These are phyloP conservation scores for Ridgeia piscesae DNA, from an alignment of 1,140 invertebrate genomes.

Conservation along the genomic window DNA sequence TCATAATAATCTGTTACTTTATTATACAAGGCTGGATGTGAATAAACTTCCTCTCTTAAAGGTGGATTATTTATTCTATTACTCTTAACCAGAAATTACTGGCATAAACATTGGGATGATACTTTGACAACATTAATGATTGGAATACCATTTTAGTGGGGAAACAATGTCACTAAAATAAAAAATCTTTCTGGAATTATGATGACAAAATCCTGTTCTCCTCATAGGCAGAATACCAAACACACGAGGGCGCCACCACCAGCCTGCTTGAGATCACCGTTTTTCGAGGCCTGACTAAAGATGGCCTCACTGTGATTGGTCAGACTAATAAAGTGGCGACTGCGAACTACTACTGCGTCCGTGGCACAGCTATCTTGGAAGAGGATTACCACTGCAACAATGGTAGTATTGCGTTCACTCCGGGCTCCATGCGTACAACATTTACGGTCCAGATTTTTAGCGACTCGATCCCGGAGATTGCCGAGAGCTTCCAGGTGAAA, in stretches of 20 bases:
- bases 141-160: too few relatives aligned
- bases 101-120: too few relatives aligned
- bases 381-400: slow-evolving; percentile 39
- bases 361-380: slow-evolving; percentile 32
- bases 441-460: slow-evolving; percentile 22
- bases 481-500: slow-evolving; percentile 32
- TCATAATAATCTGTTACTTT: too few relatives aligned
- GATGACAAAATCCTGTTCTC: not conserved
- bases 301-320: slow-evolving; percentile 40
- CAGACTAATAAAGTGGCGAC: slow-evolving; percentile 36
- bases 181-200: not conserved
- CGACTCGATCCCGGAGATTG: slow-evolving; percentile 21
- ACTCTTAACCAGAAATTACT: too few relatives aligned
- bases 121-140: too few relatives aligned
- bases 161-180: slow-evolving; percentile 2
- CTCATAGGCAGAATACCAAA: slow-evolving; percentile 43
- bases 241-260: slow-evolving; percentile 23
- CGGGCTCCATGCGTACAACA: not conserved
- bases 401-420: slow-evolving; percentile 20
- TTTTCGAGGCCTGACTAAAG: slow-evolving; percentile 38
- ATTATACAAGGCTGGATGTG: too few relatives aligned
- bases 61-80: too few relatives aligned
- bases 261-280: slow-evolving; percentile 26
- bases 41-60: too few relatives aligned
- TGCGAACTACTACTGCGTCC: slow-evolving; percentile 37